Percentiles rank a stretch among this genome's conserved stretches.
Conservation (phyloP, 2,888 invertebrate genomes). For the Eilema sororculum region DNA sequence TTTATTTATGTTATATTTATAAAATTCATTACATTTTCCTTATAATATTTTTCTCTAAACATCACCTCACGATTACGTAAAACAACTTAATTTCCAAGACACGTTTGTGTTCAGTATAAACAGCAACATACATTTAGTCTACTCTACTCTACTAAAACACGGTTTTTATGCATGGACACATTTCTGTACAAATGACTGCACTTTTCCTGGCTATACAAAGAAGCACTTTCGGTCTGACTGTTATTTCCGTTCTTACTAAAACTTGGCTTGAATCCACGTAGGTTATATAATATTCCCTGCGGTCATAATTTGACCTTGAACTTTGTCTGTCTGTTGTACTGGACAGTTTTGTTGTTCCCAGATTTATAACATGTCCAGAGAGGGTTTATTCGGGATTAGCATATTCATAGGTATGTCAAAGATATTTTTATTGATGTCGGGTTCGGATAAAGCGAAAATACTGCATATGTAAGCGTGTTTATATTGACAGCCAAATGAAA, state of each 20-base stretch:
- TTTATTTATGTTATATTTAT: too few relatives aligned
- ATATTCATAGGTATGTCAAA: constrained; percentile 25
- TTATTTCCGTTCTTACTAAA: constrained; percentile 29
- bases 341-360: constrained; percentile 21
- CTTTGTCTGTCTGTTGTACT: constrained; percentile 23
- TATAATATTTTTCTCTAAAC: not conserved
- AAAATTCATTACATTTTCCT: not conserved
- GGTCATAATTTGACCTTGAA: constrained; percentile 38
- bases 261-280: constrained; percentile 42
- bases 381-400: constrained; percentile 34
- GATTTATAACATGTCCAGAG: constrained; percentile 38
- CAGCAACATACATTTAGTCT: not conserved
- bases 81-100: not conserved
- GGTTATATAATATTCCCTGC: constrained; percentile 15
- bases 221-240: constrained; percentile 27
- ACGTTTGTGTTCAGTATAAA: not conserved
- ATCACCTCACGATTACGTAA: not conserved
- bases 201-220: constrained; percentile 32
- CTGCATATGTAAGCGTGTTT: not conserved
- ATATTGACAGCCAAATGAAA: not conserved
- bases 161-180: constrained; percentile 24
- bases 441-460: constrained; percentile 1
- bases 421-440: constrained; percentile 18
- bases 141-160: not conserved
- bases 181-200: constrained; percentile 33